Percentiles rank a stretch among this genome's conserved stretches.
phyloP scores from a whole-genome alignment of 2,113 vertebrate genomes.

The Phalacrocorax aristotelis region DNA sequence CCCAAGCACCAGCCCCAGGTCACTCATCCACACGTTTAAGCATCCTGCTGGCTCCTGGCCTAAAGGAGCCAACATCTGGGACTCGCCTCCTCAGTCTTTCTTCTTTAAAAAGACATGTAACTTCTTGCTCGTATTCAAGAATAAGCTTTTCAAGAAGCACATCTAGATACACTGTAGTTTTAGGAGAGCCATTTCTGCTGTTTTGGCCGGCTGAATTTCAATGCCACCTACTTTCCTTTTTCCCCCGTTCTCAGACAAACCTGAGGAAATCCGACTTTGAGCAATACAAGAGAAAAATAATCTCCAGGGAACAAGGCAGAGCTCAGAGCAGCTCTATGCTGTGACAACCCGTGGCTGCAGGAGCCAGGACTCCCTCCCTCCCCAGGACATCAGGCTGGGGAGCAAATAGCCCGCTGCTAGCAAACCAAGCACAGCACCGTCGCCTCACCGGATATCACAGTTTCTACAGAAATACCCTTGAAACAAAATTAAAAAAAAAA shows the following conservation, averaged over 20 bases:
- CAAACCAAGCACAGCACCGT: not conserved
- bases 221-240: not conserved
- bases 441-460: not conserved
- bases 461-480: not conserved
- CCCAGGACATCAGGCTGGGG: not conserved
- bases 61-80: not conserved
- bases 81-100: not conserved
- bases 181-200: not conserved
- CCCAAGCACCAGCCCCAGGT: not conserved
- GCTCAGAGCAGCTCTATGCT: not conserved
- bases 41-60: not conserved
- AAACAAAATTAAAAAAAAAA: not conserved
- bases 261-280: not conserved
- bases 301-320: not conserved
- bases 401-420: not conserved
- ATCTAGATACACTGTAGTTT: not conserved
- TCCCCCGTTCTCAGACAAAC: not conserved
- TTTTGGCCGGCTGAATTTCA: not conserved
- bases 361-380: not conserved
- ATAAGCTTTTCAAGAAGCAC: not conserved
- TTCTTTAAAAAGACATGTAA: not conserved
- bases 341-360: not conserved
- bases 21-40: fast-evolving
- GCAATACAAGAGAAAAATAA: not conserved
- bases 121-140: not conserved